Percentiles rank a stretch among this genome's conserved stretches.
Evolutionary conservation across 2,888 invertebrate species (phyloP).

Genomic region (Diaprepes abbreviatus): DNA sequence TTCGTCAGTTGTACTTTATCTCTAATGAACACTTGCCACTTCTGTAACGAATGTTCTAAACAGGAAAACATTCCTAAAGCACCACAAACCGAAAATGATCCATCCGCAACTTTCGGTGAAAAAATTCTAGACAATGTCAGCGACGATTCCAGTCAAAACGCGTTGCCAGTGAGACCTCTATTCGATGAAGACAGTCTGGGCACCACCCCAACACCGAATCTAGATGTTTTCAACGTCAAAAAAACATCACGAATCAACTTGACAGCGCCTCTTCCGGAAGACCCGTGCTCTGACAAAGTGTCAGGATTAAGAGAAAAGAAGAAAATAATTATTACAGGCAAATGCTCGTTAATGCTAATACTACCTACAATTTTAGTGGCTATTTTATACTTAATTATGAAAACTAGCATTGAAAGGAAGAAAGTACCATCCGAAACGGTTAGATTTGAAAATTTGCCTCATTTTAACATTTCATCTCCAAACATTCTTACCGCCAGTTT

Average conservation of each 20-base stretch:
- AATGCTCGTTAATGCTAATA: constrained; percentile 14
- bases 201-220: constrained; percentile 8
- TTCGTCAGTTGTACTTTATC: constrained; percentile 37
- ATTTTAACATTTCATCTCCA: constrained; percentile 17
- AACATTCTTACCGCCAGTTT: background rate
- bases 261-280: background rate
- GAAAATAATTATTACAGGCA: constrained; percentile 8
- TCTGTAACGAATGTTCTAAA: constrained; percentile 19
- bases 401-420: background rate
- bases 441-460: background rate
- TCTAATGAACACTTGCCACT: constrained; percentile 35
- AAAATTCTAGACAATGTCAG: constrained; percentile 28
- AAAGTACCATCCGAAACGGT: background rate
- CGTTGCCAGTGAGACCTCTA: constrained; percentile 22
- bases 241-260: constrained; percentile 5
- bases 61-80: background rate
- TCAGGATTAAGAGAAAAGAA: background rate
- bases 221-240: constrained; percentile 40
- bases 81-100: background rate
- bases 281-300: background rate
- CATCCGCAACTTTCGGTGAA: constrained; percentile 32
- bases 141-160: constrained; percentile 19
- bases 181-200: constrained; percentile 33
- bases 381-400: constrained; percentile 33
- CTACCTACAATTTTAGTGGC: constrained; percentile 19